Conservation (phyloP, 2,888 invertebrate genomes). For the Isotomurus palustris region DNA sequence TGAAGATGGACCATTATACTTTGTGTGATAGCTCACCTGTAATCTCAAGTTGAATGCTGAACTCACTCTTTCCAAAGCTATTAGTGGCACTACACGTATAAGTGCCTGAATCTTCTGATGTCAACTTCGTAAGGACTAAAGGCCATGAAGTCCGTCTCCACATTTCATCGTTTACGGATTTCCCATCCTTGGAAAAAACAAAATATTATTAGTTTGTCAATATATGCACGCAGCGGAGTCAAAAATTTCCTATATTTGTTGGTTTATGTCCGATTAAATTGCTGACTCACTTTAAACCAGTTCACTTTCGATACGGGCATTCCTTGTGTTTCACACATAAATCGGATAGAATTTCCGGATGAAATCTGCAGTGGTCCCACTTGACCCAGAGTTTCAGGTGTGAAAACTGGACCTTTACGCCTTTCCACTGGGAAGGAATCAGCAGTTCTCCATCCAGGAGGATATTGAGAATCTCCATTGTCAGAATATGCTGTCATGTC, state of each 20-base stretch:
- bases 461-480: background rate
- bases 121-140: slow-evolving; percentile 39
- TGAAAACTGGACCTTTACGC: slow-evolving; percentile 33
- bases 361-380: slow-evolving; percentile 41
- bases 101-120: slow-evolving; percentile 39
- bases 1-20: no score
- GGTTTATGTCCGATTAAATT: no score
- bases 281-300: slow-evolving; percentile 44
- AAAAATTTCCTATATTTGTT: slow-evolving; percentile 5
- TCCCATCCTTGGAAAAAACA: slow-evolving; percentile 37
- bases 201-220: background rate
- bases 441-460: slow-evolving; percentile 5
- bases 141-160: slow-evolving; percentile 43
- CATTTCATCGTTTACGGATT: slow-evolving; percentile 42
- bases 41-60: slow-evolving; percentile 40
- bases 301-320: slow-evolving; percentile 37
- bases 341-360: slow-evolving; percentile 42
- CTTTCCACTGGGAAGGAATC: slow-evolving; percentile 6
- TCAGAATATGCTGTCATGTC: background rate
- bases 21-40: slow-evolving; percentile 44
- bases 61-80: slow-evolving; percentile 37
- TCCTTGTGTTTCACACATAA: slow-evolving; percentile 41
- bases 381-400: slow-evolving; percentile 40
- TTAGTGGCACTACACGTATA: slow-evolving; percentile 40
- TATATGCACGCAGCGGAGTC: background rate